Evolutionary conservation across 2,797 vertebrate species (phyloP).

Genomic region (Chaetodon trifasciatus): DNA sequence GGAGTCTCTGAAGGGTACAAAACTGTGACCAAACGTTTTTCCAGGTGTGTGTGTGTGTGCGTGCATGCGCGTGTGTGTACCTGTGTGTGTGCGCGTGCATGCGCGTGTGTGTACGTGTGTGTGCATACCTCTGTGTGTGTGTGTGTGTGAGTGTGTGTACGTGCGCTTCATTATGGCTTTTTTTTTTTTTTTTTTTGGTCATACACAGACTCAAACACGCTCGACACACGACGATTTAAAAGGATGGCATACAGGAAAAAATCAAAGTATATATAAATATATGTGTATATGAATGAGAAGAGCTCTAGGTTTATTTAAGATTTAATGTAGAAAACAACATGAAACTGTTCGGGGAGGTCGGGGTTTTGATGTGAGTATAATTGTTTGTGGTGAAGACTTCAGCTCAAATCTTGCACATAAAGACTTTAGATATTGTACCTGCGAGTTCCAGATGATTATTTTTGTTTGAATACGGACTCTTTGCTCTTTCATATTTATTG

Average conservation of each 20-base stretch:
- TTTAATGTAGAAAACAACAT: constrained; percentile 78
- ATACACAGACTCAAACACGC: constrained; percentile 55
- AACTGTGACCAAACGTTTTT: constrained; percentile 78
- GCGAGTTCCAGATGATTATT: constrained; percentile 84
- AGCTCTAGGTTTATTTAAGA: constrained; percentile 87
- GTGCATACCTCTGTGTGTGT: constrained; percentile 36
- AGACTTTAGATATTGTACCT: constrained; percentile 88
- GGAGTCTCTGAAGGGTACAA: constrained; percentile 60
- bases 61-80: constrained; percentile 2
- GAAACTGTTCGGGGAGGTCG: constrained; percentile 60
- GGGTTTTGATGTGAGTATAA: constrained; percentile 79
- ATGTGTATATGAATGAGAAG: constrained; percentile 86
- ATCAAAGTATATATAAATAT: constrained; percentile 82
- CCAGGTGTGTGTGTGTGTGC: not conserved
- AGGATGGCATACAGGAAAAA: constrained; percentile 79
- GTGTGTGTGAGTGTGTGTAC: constrained; percentile 38
- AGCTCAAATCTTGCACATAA: constrained; percentile 89
- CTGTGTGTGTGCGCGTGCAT: constrained; percentile 41
- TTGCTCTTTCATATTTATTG: constrained; percentile 88
- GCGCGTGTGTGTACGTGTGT: constrained; percentile 25
- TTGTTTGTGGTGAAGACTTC: constrained; percentile 86
- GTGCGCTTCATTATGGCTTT: constrained; percentile 65
- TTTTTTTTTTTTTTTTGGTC: constrained; percentile 48
- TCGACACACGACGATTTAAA: constrained; percentile 56
- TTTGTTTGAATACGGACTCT: constrained; percentile 85